Evolutionary conservation across 2,113 vertebrate genomes (phyloP), one percentile per base, ranked within the genome.

Genomic region (Myrmecophaga tridactyla): DNA sequence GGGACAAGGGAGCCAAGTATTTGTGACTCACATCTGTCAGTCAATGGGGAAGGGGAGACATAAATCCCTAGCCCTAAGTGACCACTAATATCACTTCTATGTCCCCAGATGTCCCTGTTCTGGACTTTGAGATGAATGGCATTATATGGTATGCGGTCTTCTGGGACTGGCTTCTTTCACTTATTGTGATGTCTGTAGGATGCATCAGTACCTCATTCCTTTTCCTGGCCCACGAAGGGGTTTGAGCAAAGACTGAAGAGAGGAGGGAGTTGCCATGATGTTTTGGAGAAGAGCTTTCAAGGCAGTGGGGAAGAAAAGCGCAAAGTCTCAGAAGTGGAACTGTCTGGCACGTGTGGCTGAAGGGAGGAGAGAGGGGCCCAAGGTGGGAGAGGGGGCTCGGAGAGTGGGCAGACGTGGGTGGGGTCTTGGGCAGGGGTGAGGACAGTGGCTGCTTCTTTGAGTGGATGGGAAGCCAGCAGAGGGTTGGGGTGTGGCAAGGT

Each of bases 301-400:
- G 60, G 65, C 62, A 5, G 7, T 11, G 21, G 15, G 36, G 23
- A 46, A 0, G 9, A 36, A 31, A 8, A 31, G 70, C 15, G 14
- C 70, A 15, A 34, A n/a, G 86, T 46, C 83, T 58, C 48, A 13
- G 67, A 27, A 31, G 65, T 8, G 3, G 90, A 41, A 36, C 15
- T 8, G 4, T 27, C 39, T 34, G 63, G 67, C 4, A 3, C 1
- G 0, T 0, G 7, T 14, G 27, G 48, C 25, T 0, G 4, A 11
- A 0, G 18, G 1, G 14, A 41, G 46, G 6, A n/a, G 11, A 7
- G 15, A 14, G 5, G 1, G 41, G 25, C 7, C 10, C 43, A 14
- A 34, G 41, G 60, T 7, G 2, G 23, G 43, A 48, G 27, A 20
- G 25, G 82, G 62, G 77, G 92, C 48, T 76, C 29, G 6, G 31